phyloP scores from a whole-genome alignment of 92 coral and sea anemone species.

The Heteractis magnifica region DNA sequence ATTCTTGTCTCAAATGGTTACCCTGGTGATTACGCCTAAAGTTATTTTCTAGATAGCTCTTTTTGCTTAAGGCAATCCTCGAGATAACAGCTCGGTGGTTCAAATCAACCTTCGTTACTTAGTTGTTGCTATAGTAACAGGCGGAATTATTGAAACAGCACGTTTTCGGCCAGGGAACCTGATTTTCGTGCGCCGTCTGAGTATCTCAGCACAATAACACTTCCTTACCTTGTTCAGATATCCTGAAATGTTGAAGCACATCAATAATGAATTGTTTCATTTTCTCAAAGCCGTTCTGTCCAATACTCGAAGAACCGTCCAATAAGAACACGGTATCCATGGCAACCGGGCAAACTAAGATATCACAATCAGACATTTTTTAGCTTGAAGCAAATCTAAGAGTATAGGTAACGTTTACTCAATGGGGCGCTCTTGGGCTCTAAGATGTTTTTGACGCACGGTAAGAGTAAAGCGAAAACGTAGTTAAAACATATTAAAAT shows the following conservation, averaged over 20 bases:
- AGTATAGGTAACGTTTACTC: not conserved
- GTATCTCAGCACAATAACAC: not conserved
- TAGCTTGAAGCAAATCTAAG: not conserved
- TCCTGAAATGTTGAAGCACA: constrained; percentile 18
- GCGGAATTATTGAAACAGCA: not conserved
- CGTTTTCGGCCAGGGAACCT: not conserved
- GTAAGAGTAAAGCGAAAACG: not conserved
- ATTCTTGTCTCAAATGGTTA: not conserved
- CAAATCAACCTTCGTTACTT: not conserved
- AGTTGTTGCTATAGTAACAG: not conserved
- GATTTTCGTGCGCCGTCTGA: not conserved
- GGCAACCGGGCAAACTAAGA: constrained; percentile 30
- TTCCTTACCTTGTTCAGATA: constrained; percentile 28
- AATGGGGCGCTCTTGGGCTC: not conserved
- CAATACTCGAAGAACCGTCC: constrained; percentile 44
- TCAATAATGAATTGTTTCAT: constrained; percentile 27
- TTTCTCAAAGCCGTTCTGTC: constrained; percentile 3
- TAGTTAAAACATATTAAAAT: not conserved
- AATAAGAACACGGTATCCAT: constrained; percentile 39
- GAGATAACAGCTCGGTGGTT: not conserved
- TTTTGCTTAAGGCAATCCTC: not conserved
- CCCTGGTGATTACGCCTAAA: not conserved
- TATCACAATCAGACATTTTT: not conserved
- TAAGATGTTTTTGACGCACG: not conserved
- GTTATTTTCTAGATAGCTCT: not conserved